A percentile compares a stretch with the other conserved stretches of the same genome.
Evolutionary conservation across 2,888 invertebrate species (phyloP).

Genomic region (Eupithecia tripunctaria): DNA sequence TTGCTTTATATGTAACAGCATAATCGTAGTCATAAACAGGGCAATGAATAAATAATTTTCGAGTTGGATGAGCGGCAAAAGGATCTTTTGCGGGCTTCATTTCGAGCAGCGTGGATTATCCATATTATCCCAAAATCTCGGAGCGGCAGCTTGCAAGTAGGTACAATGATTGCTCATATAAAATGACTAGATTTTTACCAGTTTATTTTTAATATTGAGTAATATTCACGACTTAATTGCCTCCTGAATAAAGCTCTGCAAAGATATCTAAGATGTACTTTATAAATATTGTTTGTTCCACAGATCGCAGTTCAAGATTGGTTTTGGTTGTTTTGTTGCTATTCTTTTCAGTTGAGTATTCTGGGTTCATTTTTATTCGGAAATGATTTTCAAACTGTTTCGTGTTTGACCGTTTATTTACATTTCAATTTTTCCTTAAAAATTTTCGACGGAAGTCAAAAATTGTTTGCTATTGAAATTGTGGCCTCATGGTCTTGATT

Average conservation of each 20-base stretch:
- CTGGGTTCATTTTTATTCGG: not conserved
- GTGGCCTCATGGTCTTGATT: too few relatives aligned
- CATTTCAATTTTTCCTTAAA: not conserved
- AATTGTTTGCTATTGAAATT: not conserved
- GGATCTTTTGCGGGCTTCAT: slow-evolving; percentile 69
- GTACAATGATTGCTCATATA: slow-evolving; percentile 66
- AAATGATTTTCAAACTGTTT: not conserved
- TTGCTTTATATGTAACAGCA: slow-evolving; percentile 55
- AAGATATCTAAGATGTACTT: slow-evolving; percentile 9
- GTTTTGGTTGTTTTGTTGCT: slow-evolving; percentile 17
- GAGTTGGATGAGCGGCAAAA: slow-evolving; percentile 67
- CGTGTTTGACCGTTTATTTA: not conserved
- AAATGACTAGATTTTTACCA: slow-evolving; percentile 70
- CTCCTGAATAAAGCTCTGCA: slow-evolving; percentile 42
- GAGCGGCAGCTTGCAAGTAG: slow-evolving; percentile 62
- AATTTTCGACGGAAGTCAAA: not conserved
- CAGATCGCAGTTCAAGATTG: slow-evolving; percentile 19
- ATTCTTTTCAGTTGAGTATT: slow-evolving; percentile 14
- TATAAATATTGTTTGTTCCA: slow-evolving; percentile 15
- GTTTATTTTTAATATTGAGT: slow-evolving; percentile 65
- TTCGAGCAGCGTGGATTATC: slow-evolving; percentile 74
- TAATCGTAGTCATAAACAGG: slow-evolving; percentile 65
- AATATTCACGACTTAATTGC: slow-evolving; percentile 61
- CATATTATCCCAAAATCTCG: slow-evolving; percentile 79
- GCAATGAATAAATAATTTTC: slow-evolving; percentile 77